Evolutionary conservation across 2,797 vertebrate genomes (phyloP), one percentile per base, ranked within the genome.

Genomic region (Distichodus sexfasciatus): DNA sequence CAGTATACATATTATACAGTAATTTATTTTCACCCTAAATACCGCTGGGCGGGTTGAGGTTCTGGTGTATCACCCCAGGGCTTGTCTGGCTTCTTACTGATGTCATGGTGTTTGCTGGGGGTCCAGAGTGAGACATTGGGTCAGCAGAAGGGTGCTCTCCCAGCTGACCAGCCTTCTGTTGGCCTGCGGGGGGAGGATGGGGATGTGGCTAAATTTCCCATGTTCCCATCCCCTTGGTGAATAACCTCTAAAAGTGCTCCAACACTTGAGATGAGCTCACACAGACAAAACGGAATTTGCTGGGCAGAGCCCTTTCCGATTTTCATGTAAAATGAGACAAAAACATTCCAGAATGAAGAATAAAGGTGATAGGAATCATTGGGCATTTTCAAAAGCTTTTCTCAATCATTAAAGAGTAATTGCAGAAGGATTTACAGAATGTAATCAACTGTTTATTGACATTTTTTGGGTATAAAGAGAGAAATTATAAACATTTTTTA

Each of bases 401-500:
- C n/a, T n/a, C n/a, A n/a, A n/a, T n/a, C n/a, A n/a, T n/a, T n/a
- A n/a, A n/a, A n/a, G n/a, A n/a, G n/a, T n/a, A n/a, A n/a, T n/a
- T n/a, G n/a, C 17, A 46, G 44, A 10, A 21, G 2, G 44, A 21
- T 23, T 11, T 23, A 17, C 23, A 9, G 8, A 46, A 11, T 23
- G 17, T 46, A 19, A 33, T 7, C 14, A 19, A 10, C 9, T 5
- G 5, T 23, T 21, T 43, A n/a, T 17, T 15, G 1, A 8, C 7
- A 54, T 54, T 17, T 6, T 54, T 33, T 54, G 51, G n/a, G n/a
- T 54, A 17, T 54, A 9, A 54, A 33, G 4, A 75, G 50, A 75
- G n/a, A 76, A 17, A 33, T 68, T 29, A 36, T 74, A 83, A 84
- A 84, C 77, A 26, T 17, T 33, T 51, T 64, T n/a, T n/a, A n/a